These are phyloP conservation scores for Urocolius indicus DNA, from an alignment of 2,113 vertebrate species.

Conservation along the genomic window DNA sequence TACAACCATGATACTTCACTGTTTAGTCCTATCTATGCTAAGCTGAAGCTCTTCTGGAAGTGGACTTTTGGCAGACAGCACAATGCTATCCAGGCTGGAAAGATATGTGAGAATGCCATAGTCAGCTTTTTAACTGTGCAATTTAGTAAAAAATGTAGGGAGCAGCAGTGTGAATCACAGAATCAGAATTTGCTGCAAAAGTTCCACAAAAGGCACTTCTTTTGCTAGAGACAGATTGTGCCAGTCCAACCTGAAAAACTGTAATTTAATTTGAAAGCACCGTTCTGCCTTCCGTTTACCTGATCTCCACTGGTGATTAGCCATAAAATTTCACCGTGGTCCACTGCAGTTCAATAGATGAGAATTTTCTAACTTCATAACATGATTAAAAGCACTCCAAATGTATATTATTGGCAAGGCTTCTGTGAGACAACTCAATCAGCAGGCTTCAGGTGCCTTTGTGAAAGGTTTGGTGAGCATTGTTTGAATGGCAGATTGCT, in stretches of 20 bases:
- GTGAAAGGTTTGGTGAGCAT: neutral
- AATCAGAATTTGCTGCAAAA: slow-evolving; percentile 6
- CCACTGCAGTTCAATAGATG: slow-evolving; percentile 29
- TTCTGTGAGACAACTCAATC: slow-evolving; percentile 31
- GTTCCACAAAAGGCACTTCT: slow-evolving; percentile 3
- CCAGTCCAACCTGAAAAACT: slow-evolving; percentile 50
- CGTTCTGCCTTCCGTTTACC: slow-evolving; percentile 27
- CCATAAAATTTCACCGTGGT: slow-evolving; percentile 51
- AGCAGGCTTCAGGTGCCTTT: neutral
- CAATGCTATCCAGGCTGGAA: neutral
- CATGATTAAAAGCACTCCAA: slow-evolving; percentile 39
- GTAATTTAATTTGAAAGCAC: slow-evolving; percentile 66
- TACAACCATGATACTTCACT: neutral
- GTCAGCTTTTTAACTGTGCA: slow-evolving; percentile 17
- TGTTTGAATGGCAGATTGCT: neutral
- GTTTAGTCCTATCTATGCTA: neutral
- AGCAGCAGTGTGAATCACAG: slow-evolving; percentile 5
- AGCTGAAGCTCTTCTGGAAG: neutral
- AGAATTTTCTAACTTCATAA: slow-evolving; percentile 50
- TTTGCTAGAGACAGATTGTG: slow-evolving; percentile 57
- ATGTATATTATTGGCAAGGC: neutral
- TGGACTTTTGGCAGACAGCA: neutral
- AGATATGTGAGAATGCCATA: neutral
- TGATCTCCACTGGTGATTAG: slow-evolving; percentile 22
- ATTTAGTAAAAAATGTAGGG: slow-evolving; percentile 5